Percentiles rank a stretch among this genome's conserved stretches.
Evolutionary conservation across 2,888 invertebrate genomes (phyloP).

Genomic region (Tipula confusa): DNA sequence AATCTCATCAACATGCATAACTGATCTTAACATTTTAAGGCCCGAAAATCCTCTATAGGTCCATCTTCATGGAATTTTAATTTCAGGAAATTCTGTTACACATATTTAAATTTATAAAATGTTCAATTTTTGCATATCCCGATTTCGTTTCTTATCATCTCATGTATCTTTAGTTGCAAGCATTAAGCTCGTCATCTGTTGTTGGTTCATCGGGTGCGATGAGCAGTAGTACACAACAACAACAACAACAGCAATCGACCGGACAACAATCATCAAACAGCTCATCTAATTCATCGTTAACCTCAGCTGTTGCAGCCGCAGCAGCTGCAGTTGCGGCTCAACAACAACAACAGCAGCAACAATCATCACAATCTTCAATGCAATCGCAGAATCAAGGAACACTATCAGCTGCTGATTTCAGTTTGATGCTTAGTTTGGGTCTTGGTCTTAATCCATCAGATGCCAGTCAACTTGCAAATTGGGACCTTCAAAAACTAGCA

Average conservation of each 20-base stretch:
- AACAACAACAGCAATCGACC: constrained; percentile 36
- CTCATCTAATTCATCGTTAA: constrained; percentile 41
- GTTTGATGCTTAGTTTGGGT: constrained; percentile 48
- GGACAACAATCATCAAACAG: constrained; percentile 37
- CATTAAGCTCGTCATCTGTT: constrained; percentile 43
- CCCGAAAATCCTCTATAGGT: no score
- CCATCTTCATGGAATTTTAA: neutral
- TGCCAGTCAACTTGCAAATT: constrained; percentile 61
- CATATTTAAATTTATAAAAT: constrained; percentile 32
- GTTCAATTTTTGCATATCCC: constrained; percentile 32
- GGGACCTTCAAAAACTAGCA: constrained; percentile 69
- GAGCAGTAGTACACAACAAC: constrained; percentile 31
- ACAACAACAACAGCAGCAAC: constrained; percentile 33
- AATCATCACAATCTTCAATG: constrained; percentile 37
- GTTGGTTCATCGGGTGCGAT: neutral
- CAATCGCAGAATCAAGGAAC: constrained; percentile 36
- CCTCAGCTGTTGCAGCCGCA: constrained; percentile 41
- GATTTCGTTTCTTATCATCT: constrained; percentile 33
- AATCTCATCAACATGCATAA: no score
- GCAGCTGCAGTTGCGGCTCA: constrained; percentile 36
- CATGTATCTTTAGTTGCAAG: constrained; percentile 47
- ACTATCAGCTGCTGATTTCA: constrained; percentile 50
- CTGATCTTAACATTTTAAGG: no score
- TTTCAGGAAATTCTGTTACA: neutral
- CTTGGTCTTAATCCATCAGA: constrained; percentile 47